phyloP scores from a whole-genome alignment of 2,113 vertebrate species.

The Urocynchramus pylzowi region DNA sequence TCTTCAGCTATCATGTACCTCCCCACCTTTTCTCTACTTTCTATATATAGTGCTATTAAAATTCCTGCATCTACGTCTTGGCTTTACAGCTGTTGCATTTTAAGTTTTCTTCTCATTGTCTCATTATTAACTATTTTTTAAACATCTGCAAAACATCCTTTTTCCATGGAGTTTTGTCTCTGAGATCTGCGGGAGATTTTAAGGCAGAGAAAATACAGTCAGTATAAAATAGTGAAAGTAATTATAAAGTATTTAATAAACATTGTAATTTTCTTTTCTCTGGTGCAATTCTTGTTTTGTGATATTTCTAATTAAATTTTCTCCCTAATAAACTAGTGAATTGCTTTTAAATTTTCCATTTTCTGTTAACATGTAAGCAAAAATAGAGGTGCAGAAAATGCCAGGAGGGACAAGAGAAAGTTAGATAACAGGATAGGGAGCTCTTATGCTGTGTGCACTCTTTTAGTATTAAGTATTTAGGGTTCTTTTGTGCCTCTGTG shows the following conservation, averaged over 20 bases:
- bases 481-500: background rate
- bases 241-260: background rate
- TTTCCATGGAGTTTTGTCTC: background rate
- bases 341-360: background rate
- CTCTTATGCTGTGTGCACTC: background rate
- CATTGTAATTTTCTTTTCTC: background rate
- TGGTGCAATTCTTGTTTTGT: background rate
- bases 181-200: background rate
- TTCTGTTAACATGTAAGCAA: background rate
- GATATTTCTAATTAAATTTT: background rate
- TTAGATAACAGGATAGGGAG: background rate
- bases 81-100: background rate
- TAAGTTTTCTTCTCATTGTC: background rate
- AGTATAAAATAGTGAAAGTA: background rate
- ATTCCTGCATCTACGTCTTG: background rate
- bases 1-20: background rate
- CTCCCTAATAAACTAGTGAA: background rate
- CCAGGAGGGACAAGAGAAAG: background rate
- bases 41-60: background rate
- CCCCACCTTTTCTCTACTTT: background rate
- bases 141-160: background rate
- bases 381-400: background rate
- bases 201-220: background rate
- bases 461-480: background rate
- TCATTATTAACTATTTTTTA: background rate